Percentiles rank a stretch among this genome's conserved stretches.
Evolutionary conservation across 2,113 vertebrate genomes (phyloP).

Genomic region (Ailuropoda melanoleuca): DNA sequence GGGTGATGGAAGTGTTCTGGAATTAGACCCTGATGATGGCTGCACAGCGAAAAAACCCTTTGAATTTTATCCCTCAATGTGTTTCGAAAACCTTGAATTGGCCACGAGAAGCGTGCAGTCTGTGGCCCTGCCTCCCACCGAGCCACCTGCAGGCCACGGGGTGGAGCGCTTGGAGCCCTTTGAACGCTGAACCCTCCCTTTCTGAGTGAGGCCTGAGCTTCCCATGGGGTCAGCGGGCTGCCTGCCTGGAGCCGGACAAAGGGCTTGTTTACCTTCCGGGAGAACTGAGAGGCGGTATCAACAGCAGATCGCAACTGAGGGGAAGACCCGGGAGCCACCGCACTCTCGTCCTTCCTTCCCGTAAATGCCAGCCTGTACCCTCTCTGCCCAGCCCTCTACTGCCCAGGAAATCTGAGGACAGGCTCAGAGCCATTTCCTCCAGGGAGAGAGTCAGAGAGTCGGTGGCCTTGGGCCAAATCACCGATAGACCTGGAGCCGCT

Average conservation of each 20-base stretch:
- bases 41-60: neutral
- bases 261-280: neutral
- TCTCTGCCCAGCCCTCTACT: rapidly evolving
- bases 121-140: rapidly evolving
- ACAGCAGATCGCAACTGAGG: neutral
- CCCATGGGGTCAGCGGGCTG: neutral
- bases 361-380: neutral
- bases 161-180: neutral
- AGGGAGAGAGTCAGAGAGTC: neutral
- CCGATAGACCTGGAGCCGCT: neutral
- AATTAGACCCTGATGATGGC: neutral
- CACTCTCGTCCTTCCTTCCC: neutral
- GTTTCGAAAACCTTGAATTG: neutral
- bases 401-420: neutral
- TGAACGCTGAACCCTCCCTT: neutral
- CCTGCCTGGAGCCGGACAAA: neutral
- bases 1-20: neutral
- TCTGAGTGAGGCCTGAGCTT: neutral
- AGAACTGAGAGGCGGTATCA: neutral
- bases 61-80: neutral
- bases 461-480: neutral
- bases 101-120: neutral
- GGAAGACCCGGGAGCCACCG: neutral
- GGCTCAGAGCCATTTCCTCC: neutral
- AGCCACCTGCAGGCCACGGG: neutral